Evolutionary conservation across 2,888 invertebrate genomes (phyloP), one percentile per base, ranked within the genome.

Genomic region (Eupithecia insigniata): DNA sequence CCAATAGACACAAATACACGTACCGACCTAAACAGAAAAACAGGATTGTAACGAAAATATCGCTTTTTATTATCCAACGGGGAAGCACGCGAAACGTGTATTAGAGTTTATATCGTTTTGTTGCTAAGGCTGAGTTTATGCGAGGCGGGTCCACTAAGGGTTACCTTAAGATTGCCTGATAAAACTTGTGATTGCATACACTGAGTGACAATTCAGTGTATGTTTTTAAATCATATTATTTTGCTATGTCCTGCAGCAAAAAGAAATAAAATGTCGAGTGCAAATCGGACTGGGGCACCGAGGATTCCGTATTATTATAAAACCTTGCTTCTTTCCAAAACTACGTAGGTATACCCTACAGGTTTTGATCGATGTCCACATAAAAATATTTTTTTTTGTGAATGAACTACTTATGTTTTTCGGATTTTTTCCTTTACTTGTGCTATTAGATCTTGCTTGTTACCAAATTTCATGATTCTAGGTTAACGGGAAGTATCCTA

Each of bases 41-140:
- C 80, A 78, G 77, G 81, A 83, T 80, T 83, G 83, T 85, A 81
- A 84, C 82, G 84, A 85, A 86, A 85, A 85, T 87, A 83, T 83
- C 82, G 79, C 82, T 81, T 85, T 82, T 85, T 85, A 86, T 85
- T 82, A 83, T 80, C 82, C 80, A 74, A 80, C 77, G 76, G 83
- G 80, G 80, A 80, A 84, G 82, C 89, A 89, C 86, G 88, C 87
- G 83, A 88, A 85, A 85, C 84, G 78, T 82, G 83, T 87, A 87
- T 89, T 87, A 89, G 84, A 85, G 82, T 83, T 83, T 82, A 83
- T 80, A 80, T 81, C 77, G 81, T 81, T 84, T 80, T 80, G 80
- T 76, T 81, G 81, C 78, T 81, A 80, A 77, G 76, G 76, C 67
- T 74, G 76, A 79, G 75, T 83, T 84, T 83, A 83, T 83, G 83